These are phyloP conservation scores for Glyptemys insculpta DNA, from an alignment of 2,797 vertebrate genomes.

Conservation along the genomic window DNA sequence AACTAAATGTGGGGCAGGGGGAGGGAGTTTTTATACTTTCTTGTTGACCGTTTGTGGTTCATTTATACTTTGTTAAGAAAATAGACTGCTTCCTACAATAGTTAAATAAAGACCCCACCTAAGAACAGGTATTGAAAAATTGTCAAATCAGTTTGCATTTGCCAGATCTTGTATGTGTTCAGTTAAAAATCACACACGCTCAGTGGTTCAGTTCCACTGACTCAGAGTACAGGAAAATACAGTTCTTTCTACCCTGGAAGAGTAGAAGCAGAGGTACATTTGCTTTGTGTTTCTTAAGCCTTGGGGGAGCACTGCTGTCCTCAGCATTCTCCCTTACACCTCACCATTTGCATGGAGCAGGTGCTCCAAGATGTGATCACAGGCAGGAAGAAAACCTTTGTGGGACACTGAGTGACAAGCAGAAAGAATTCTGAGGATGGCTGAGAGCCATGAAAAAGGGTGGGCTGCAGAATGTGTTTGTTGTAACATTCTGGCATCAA, in stretches of 20 bases:
- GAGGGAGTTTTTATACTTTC: background rate
- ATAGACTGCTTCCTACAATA: background rate
- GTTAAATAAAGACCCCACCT: background rate
- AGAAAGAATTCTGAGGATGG: accelerated
- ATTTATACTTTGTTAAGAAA: background rate
- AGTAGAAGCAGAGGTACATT: background rate
- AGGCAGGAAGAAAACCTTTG: too few species aligned
- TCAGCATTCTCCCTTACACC: background rate
- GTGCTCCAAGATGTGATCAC: background rate
- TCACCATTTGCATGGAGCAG: background rate
- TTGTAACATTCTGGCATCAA: accelerated
- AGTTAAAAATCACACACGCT: background rate
- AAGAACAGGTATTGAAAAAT: background rate
- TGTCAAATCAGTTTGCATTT: background rate
- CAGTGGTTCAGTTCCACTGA: background rate
- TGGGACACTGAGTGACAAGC: background rate
- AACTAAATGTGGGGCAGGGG: background rate
- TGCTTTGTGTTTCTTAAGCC: accelerated
- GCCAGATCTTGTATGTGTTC: background rate
- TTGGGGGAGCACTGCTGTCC: background rate
- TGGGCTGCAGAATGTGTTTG: accelerated
- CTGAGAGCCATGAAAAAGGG: background rate
- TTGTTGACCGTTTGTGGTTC: background rate
- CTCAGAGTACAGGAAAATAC: accelerated
- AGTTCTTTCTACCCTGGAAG: background rate